These are phyloP conservation scores for Percopsis omiscomaycus DNA, from an alignment of 2,797 vertebrate species.

Conservation along the genomic window DNA sequence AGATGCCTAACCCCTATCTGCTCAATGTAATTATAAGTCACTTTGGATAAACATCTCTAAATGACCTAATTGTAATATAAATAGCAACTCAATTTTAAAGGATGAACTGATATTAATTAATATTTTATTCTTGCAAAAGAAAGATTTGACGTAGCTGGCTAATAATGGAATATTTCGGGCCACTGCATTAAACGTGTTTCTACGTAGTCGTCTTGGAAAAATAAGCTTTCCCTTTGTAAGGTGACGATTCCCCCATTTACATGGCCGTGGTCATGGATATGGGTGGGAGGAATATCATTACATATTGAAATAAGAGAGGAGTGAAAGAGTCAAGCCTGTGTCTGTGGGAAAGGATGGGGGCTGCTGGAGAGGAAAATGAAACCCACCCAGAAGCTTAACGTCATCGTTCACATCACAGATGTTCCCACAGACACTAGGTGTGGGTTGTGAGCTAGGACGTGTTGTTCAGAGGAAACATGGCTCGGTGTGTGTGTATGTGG, in stretches of 20 bases:
- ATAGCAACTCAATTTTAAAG: not conserved
- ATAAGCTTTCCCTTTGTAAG: too few species aligned
- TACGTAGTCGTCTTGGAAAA: too few species aligned
- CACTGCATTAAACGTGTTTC: too few species aligned
- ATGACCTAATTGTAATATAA: not conserved
- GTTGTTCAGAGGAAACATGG: conserved; percentile 51
- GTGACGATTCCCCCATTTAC: too few species aligned
- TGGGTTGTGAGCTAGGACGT: conserved; percentile 67
- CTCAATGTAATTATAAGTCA: too few species aligned
- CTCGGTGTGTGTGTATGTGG: conserved; percentile 11
- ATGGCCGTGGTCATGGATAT: conserved; percentile 27
- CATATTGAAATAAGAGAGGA: conserved; percentile 39
- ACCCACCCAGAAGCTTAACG: conserved; percentile 71
- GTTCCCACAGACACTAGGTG: conserved; percentile 71
- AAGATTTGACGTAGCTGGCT: too few species aligned
- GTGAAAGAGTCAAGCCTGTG: conserved; percentile 16
- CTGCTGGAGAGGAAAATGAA: conserved; percentile 64
- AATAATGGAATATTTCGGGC: too few species aligned
- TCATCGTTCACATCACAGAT: conserved; percentile 75
- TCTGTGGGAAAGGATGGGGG: conserved; percentile 54
- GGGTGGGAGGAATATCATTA: conserved; percentile 72
- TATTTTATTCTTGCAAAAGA: too few species aligned
- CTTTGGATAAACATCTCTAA: too few species aligned
- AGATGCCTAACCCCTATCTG: too few species aligned
- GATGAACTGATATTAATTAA: not conserved